A percentile compares a stretch with the other conserved stretches of the same genome.
Conservation (phyloP, 2,888 invertebrate genomes). For the Drosophila mettleri region DNA sequence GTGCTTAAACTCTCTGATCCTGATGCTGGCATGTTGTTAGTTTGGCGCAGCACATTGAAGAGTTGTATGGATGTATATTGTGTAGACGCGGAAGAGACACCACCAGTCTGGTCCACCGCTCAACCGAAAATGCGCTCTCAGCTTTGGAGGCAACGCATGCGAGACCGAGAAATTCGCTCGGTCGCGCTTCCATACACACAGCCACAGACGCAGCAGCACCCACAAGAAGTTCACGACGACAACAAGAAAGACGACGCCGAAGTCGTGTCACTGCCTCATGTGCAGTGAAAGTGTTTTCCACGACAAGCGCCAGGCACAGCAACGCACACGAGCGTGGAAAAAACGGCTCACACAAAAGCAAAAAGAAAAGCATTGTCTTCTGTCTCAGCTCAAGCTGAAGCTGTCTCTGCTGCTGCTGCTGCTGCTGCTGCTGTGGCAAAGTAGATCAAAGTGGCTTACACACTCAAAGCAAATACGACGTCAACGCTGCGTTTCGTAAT, state of each 20-base stretch:
- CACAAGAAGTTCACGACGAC: slow-evolving; percentile 51
- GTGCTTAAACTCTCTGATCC: slow-evolving; percentile 30
- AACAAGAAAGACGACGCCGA: slow-evolving; percentile 31
- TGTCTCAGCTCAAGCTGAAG: slow-evolving; percentile 23
- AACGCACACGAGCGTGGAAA: slow-evolving; percentile 73
- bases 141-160: slow-evolving; percentile 54
- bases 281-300: slow-evolving; percentile 84
- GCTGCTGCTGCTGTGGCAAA: slow-evolving; percentile 38
- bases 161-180: slow-evolving; percentile 65
- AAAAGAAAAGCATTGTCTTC: slow-evolving; percentile 79
- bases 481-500: slow-evolving; percentile 67
- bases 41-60: slow-evolving; percentile 19
- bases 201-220: slow-evolving; percentile 39
- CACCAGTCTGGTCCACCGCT: slow-evolving; percentile 63
- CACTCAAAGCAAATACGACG: slow-evolving; percentile 61
- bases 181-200: slow-evolving; percentile 77
- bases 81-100: slow-evolving; percentile 37
- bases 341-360: slow-evolving; percentile 36
- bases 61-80: neutral
- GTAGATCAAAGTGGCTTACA: slow-evolving; percentile 67
- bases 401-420: slow-evolving; percentile 48
- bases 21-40: slow-evolving; percentile 45
- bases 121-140: slow-evolving; percentile 64
- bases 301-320: slow-evolving; percentile 66
- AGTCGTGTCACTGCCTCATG: slow-evolving; percentile 78